These are phyloP conservation scores for Drosophila aff. DNA, from an alignment of 1,140 invertebrate species.

Conservation along the genomic window DNA sequence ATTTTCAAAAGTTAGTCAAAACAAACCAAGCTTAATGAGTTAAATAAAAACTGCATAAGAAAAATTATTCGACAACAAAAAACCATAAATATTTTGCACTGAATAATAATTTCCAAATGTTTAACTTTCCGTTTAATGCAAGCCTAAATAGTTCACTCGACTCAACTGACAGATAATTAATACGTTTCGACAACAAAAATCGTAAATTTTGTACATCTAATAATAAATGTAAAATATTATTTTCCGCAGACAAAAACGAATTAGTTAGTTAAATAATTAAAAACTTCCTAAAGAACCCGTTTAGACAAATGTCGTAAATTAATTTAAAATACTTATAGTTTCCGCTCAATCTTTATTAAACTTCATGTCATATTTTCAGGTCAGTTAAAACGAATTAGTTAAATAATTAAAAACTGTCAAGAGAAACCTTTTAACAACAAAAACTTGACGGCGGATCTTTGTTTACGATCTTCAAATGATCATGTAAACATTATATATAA, in stretches of 20 bases:
- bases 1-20: background rate
- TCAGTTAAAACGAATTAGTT: background rate
- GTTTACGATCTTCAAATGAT: background rate
- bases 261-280: background rate
- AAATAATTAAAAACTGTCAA: background rate
- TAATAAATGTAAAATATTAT: no score
- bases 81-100: background rate
- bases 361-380: background rate
- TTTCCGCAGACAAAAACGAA: background rate
- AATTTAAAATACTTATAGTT: background rate
- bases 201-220: no score
- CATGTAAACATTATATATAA: constrained; percentile 1
- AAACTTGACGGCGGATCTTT: background rate
- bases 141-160: no score
- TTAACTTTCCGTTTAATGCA: no score
- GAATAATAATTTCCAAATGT: no score
- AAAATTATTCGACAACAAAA: background rate
- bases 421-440: background rate
- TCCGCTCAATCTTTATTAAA: background rate
- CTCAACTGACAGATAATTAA: no score
- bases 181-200: no score
- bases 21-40: background rate
- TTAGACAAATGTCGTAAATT: background rate
- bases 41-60: background rate
- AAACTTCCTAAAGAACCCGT: background rate